A percentile compares a stretch with the other conserved stretches of the same genome.
phyloP scores from a whole-genome alignment of 2,113 vertebrate species.

The Tragulus kanchil region DNA sequence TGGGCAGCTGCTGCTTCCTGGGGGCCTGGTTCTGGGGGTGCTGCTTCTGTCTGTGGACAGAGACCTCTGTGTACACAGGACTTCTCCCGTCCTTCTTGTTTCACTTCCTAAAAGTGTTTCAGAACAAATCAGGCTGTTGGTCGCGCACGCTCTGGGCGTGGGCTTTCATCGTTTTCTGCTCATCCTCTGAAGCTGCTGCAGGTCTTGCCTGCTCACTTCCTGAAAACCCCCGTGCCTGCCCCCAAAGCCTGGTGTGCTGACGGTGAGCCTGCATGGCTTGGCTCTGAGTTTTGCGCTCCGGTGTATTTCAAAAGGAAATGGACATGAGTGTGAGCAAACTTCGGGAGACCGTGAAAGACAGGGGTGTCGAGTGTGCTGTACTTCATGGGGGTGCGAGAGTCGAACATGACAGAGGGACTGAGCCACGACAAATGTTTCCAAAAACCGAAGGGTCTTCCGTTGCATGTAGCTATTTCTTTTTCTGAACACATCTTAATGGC shows the following conservation, averaged over 20 bases:
- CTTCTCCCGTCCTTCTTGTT: conserved; percentile 36
- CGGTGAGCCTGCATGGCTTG: not conserved
- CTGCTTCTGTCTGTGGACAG: conserved; percentile 65
- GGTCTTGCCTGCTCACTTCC: conserved; percentile 40
- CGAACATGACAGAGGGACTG: too few relatives aligned
- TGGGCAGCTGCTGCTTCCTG: not conserved
- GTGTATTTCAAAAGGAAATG: not conserved
- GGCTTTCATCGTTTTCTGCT: conserved; percentile 59
- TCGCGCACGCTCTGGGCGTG: not conserved
- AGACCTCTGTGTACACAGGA: not conserved
- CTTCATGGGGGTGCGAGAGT: too few relatives aligned
- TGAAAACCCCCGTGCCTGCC: not conserved
- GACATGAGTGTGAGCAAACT: too few relatives aligned
- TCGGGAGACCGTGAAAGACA: too few relatives aligned
- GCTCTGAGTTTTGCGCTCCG: not conserved
- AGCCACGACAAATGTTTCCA: not conserved
- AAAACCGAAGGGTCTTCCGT: not conserved
- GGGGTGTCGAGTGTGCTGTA: too few relatives aligned
- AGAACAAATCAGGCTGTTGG: not conserved
- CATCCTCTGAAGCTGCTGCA: not conserved
- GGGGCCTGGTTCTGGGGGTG: not conserved
- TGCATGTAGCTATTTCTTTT: conserved; percentile 40
- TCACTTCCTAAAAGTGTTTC: conserved; percentile 76
- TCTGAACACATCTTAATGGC: not conserved
- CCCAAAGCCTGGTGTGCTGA: not conserved